A percentile compares a stretch with the other conserved stretches of the same genome.
These are phyloP conservation scores for Phymorhynchus buccinoides DNA, from an alignment of 1,140 invertebrate genomes.

Conservation along the genomic window DNA sequence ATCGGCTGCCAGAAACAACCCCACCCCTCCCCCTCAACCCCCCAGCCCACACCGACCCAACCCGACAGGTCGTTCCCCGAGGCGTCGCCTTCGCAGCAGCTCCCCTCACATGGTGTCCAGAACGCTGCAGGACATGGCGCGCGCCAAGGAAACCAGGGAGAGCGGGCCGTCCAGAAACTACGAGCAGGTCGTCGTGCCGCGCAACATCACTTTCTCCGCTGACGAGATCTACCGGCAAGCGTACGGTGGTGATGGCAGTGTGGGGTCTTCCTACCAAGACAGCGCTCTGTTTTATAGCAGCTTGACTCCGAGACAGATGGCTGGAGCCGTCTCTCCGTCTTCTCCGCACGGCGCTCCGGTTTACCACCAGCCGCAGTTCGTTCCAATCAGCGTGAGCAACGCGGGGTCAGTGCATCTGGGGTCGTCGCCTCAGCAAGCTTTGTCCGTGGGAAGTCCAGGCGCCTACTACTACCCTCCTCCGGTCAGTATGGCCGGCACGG, in stretches of 20 bases:
- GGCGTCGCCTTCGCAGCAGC: conserved; percentile 23
- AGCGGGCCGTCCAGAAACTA: conserved; percentile 49
- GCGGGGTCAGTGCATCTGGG: neutral
- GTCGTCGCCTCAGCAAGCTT: neutral
- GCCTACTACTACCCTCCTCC: neutral
- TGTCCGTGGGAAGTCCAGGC: conserved; percentile 7
- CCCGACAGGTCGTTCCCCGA: neutral
- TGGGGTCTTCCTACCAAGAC: conserved; percentile 3
- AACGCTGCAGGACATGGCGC: neutral
- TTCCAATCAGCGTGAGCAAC: neutral
- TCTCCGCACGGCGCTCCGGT: neutral
- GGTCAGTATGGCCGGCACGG: neutral
- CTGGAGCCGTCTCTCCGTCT: neutral
- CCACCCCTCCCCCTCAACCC: neutral
- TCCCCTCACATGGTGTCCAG: conserved; percentile 27
- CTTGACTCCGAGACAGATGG: conserved; percentile 29
- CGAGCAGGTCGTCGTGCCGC: conserved; percentile 55
- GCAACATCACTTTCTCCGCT: conserved; percentile 57
- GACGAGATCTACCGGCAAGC: conserved; percentile 65
- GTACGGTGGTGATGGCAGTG: conserved; percentile 35
- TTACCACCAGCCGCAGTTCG: neutral
- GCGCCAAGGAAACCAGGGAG: conserved; percentile 24
- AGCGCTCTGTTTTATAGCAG: neutral
- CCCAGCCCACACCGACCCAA: conserved; percentile 7
- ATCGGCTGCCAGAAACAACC: conserved; percentile 7